These are phyloP conservation scores for Esox niger DNA, from an alignment of 2,113 vertebrate genomes.

Conservation along the genomic window DNA sequence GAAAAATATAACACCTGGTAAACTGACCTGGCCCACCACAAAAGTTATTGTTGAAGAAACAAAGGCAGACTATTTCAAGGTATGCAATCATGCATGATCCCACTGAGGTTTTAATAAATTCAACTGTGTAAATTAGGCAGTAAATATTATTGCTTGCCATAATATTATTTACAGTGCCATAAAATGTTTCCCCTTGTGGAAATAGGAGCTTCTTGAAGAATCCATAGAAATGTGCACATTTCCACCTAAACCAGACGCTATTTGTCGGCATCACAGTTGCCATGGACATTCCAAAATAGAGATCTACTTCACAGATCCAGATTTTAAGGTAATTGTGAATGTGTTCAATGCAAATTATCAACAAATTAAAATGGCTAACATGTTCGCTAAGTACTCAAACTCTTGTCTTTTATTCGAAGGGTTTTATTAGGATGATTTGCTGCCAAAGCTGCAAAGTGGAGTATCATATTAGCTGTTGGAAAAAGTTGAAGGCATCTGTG, in stretches of 20 bases:
- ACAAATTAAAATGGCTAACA: neutral
- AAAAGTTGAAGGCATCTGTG: slow-evolving; percentile 77
- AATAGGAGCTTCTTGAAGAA: slow-evolving; percentile 74
- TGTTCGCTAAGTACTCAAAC: neutral
- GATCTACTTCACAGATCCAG: slow-evolving; percentile 91
- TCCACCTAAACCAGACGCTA: slow-evolving; percentile 83
- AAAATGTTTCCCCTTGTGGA: neutral
- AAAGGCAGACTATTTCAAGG: slow-evolving; percentile 78
- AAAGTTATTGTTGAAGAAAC: slow-evolving; percentile 83
- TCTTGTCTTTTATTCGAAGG: slow-evolving; percentile 63
- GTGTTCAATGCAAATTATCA: neutral
- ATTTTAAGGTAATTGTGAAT: slow-evolving; percentile 84
- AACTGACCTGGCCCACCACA: slow-evolving; percentile 90
- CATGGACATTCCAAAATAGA: slow-evolving; percentile 75
- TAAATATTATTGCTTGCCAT: neutral
- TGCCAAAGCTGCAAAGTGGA: slow-evolving; percentile 85
- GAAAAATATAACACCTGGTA: slow-evolving; percentile 78
- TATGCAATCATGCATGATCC: slow-evolving; percentile 35
- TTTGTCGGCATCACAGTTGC: slow-evolving; percentile 82
- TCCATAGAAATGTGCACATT: slow-evolving; percentile 84
- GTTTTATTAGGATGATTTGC: slow-evolving; percentile 86
- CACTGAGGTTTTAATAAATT: neutral
- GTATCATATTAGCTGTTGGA: slow-evolving; percentile 93
- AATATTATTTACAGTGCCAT: too few species aligned
- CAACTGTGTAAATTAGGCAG: neutral